Conservation (phyloP, 2,888 invertebrate species). For the Platynereis dumerilii region DNA sequence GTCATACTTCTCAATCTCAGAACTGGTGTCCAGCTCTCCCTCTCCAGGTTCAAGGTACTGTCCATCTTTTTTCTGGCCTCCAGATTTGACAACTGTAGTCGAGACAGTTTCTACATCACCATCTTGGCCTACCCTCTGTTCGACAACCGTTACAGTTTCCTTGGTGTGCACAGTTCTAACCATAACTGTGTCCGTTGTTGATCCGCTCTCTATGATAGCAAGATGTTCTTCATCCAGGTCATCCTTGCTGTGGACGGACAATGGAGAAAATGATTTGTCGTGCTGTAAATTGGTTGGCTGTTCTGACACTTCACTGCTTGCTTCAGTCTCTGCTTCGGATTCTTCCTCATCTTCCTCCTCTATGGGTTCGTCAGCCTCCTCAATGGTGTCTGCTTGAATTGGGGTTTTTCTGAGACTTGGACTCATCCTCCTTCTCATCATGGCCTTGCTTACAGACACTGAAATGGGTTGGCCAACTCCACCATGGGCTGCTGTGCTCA, state of each 20-base stretch:
- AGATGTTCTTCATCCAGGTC: too few species aligned
- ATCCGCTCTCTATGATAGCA: too few species aligned
- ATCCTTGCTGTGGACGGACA: too few species aligned
- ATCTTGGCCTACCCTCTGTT: not conserved
- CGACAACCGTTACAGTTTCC: not conserved
- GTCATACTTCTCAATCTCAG: too few species aligned
- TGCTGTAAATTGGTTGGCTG: not conserved
- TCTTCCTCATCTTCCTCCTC: not conserved
- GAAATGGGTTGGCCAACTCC: too few species aligned
- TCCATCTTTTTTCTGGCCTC: not conserved
- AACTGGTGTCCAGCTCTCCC: not conserved
- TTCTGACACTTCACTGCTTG: conserved; percentile 11
- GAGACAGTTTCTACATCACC: conserved; percentile 2
- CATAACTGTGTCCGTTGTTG: too few species aligned
- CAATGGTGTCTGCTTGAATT: not conserved
- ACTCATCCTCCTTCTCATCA: too few species aligned
- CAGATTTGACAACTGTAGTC: conserved; percentile 9
- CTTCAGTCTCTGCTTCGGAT: conserved; percentile 2
- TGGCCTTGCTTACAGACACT: too few species aligned
- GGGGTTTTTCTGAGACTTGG: too few species aligned
- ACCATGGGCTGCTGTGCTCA: too few species aligned
- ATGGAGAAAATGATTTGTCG: too few species aligned
- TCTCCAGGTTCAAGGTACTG: not conserved
- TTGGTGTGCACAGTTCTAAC: not conserved
- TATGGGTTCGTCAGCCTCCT: not conserved